Evolutionary conservation across 2,888 invertebrate genomes (phyloP).

Genomic region (Capitulum mitella): DNA sequence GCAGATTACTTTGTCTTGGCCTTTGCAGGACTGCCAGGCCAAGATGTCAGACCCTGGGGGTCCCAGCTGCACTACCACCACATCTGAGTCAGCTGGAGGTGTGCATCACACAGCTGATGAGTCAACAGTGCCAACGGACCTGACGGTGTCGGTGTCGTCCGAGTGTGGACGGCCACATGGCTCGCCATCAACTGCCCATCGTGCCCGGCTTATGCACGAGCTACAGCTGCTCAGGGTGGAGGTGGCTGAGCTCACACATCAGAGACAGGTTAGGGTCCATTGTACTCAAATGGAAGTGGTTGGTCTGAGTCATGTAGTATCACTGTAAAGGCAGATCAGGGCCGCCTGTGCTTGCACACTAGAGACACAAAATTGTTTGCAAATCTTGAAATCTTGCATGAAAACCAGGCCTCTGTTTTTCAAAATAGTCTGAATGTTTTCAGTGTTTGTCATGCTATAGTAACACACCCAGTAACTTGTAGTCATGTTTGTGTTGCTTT

Average conservation of each 20-base stretch:
- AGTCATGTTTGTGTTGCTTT: no score
- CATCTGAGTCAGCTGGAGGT: neutral
- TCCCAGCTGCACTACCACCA: neutral
- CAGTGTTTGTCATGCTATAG: no score
- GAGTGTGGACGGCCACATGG: neutral
- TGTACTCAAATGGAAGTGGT: neutral
- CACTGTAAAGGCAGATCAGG: neutral
- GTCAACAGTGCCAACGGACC: neutral
- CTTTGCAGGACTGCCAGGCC: no score
- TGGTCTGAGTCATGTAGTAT: neutral
- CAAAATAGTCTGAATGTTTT: no score
- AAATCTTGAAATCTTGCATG: no score
- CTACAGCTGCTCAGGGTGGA: slow-evolving; percentile 14
- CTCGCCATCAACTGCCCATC: neutral
- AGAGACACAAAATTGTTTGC: neutral
- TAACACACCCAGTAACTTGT: no score
- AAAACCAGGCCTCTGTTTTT: no score
- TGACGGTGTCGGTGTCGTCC: slow-evolving; percentile 2
- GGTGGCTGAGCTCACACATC: slow-evolving; percentile 9
- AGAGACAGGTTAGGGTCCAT: neutral
- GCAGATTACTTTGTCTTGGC: no score
- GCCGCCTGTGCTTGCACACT: neutral
- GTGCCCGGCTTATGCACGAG: slow-evolving; percentile 15
- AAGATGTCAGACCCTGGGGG: neutral
- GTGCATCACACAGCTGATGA: neutral